Conservation (phyloP, 2,797 vertebrate species). For the Stomatorhinus walkeri region DNA sequence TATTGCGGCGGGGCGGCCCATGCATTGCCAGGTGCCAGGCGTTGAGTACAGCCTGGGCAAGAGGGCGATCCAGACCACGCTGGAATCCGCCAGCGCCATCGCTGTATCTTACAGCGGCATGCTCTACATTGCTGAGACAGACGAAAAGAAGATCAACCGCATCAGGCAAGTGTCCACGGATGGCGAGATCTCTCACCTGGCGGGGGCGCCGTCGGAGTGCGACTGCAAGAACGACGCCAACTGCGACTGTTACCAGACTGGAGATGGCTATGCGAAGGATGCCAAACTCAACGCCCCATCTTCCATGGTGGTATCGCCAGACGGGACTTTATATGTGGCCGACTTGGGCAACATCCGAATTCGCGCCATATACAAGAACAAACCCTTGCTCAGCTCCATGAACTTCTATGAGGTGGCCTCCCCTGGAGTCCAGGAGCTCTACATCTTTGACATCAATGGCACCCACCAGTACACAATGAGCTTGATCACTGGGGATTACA, state of each 20-base stretch:
- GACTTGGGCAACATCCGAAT: slow-evolving; percentile 96
- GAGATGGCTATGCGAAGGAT: slow-evolving; percentile 95
- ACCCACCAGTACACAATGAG: slow-evolving; percentile 91
- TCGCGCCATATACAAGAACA: slow-evolving; percentile 79
- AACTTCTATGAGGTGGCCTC: slow-evolving; percentile 83
- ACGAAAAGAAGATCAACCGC: slow-evolving; percentile 90
- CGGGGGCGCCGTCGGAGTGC: slow-evolving; percentile 83
- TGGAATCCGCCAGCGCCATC: slow-evolving; percentile 87
- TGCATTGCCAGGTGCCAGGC: slow-evolving; percentile 83
- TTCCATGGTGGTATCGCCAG: slow-evolving; percentile 85
- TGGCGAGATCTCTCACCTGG: slow-evolving; percentile 89
- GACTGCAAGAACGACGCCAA: slow-evolving; percentile 97
- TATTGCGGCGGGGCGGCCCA: slow-evolving; percentile 83
- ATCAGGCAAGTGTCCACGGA: slow-evolving; percentile 88
- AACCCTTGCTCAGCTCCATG: slow-evolving; percentile 66
- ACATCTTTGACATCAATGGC: slow-evolving; percentile 91
- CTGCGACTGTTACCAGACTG: slow-evolving; percentile 95
- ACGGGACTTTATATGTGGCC: slow-evolving; percentile 86
- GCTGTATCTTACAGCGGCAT: slow-evolving; percentile 84
- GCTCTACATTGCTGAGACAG: slow-evolving; percentile 87
- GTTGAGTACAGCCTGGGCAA: slow-evolving; percentile 72
- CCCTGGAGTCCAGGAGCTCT: slow-evolving; percentile 85
- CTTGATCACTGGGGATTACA: slow-evolving; percentile 84
- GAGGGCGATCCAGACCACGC: slow-evolving; percentile 77
- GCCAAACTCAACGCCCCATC: slow-evolving; percentile 88